phyloP scores from a whole-genome alignment of 2,888 invertebrate species.

The Euspilapteryx auroguttella region DNA sequence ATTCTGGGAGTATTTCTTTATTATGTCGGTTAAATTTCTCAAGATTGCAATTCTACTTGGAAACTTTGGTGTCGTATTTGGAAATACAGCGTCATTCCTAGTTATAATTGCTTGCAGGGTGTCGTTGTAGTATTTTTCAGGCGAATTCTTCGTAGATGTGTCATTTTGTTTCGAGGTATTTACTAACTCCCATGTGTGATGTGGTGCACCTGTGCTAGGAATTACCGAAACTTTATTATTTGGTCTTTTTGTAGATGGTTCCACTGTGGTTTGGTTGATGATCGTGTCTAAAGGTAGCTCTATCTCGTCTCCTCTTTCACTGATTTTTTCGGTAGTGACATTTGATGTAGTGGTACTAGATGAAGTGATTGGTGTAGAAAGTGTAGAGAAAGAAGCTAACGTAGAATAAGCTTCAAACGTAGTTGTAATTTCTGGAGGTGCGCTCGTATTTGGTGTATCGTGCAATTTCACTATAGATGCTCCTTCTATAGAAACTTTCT shows the following conservation, averaged over 20 bases:
- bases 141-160: constrained; percentile 30
- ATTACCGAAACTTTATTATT: constrained; percentile 51
- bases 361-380: constrained; percentile 10
- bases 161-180: constrained; percentile 52
- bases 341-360: constrained; percentile 8
- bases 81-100: constrained; percentile 50
- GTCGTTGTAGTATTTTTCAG: constrained; percentile 63
- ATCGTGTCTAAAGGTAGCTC: not conserved
- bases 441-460: constrained; percentile 13
- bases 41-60: constrained; percentile 43
- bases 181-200: constrained; percentile 62
- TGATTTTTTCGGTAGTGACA: constrained; percentile 8
- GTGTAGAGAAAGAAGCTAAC: too few relatives aligned
- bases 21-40: constrained; percentile 66
- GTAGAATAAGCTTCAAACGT: constrained; percentile 10
- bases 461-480: constrained; percentile 47
- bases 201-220: constrained; percentile 35
- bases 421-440: constrained; percentile 8
- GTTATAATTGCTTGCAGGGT: constrained; percentile 66
- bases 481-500: constrained; percentile 41
- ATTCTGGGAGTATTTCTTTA: constrained; percentile 63
- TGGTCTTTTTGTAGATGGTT: constrained; percentile 36
- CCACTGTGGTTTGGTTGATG: constrained; percentile 13
- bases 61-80: constrained; percentile 45
- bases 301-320: constrained; percentile 2